These are phyloP conservation scores for Lithophane semibrunnea DNA, from an alignment of 2,888 invertebrate genomes.

Conservation along the genomic window DNA sequence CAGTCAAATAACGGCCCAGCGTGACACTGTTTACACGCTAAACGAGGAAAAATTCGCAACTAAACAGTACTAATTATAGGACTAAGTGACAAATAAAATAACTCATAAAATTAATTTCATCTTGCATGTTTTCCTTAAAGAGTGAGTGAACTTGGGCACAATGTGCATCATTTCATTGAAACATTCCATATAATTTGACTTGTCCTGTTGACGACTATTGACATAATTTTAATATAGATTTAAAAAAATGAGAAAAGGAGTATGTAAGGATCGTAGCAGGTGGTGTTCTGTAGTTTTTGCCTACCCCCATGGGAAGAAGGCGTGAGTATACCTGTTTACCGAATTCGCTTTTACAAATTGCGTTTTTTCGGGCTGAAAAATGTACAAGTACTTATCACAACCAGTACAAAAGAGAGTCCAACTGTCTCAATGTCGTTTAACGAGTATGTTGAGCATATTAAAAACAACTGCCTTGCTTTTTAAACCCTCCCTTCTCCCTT, in stretches of 20 bases:
- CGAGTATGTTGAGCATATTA: neutral
- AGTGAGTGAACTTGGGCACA: neutral
- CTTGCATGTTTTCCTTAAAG: slow-evolving; percentile 23
- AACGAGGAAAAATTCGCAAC: slow-evolving; percentile 41
- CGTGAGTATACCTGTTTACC: neutral
- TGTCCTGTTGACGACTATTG: neutral
- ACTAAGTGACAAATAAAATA: slow-evolving; percentile 8
- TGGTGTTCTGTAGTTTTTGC: no score
- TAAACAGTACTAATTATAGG: slow-evolving; percentile 36
- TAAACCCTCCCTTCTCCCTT: neutral
- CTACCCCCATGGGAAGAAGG: no score
- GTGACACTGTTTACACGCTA: slow-evolving; percentile 24
- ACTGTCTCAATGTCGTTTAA: neutral
- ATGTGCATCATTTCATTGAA: slow-evolving; percentile 4
- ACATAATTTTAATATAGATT: neutral
- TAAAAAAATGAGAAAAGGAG: no score
- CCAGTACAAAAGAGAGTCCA: neutral
- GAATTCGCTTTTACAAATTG: neutral
- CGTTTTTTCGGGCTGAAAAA: neutral
- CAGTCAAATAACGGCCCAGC: slow-evolving; percentile 18
- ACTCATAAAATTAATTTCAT: slow-evolving; percentile 7
- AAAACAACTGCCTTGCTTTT: neutral
- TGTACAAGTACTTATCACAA: neutral
- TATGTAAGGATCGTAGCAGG: no score
- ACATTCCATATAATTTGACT: neutral